Base-by-base conservation (phyloP, 2,113 vertebrate genomes). In the Leptosomus discolor region DNA sequence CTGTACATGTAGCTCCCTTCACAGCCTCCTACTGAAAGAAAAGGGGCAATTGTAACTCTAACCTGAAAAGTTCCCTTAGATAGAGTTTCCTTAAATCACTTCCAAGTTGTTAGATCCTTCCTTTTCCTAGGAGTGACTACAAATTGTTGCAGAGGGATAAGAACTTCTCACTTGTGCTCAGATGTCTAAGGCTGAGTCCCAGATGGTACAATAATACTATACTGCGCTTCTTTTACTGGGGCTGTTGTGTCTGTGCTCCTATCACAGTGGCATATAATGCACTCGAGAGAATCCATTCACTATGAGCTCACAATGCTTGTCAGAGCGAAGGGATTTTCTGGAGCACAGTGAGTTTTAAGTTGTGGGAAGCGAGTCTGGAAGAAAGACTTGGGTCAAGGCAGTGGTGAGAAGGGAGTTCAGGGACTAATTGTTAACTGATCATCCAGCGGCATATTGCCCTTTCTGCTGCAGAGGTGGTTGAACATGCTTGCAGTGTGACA, bases 401-500 rank as follows among this genome's bases (percentile, higher is more conserved):
- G 63, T 57, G 46, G 54, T 79, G 30, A 81, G 70, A 90, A 89
- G 71, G 46, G 68, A 76, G 34, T 87, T 32, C 43, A 54, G 88
- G 92, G 43, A 23, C 57, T 92, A 30, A 63, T 2, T 46, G 30
- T 39, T 75, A 54, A 69, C 17, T 68, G 71, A 34, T 95, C 46
- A 92, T 53, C 79, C 71, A 87, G 70, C 57, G 60, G 73, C 15
- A 0, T 92, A 4, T 96, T 82, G 85, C 60, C 81, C 94, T 96
- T 88, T 97, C 68, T 94, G 94, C 92, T 95, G 46, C 98, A 99
- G 99, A 99, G 99, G 99, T 99, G 80, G 99, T 99, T 86, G 99
- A 99, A 95, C 99, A 99, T 61, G 97, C 99, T 76, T 99, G 99
- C 96, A 99, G 99, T 87, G 98, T 99, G 97, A 99, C 99, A 53